phyloP scores from a whole-genome alignment of 2,113 vertebrate species.

The Dicerorhinus sumatrensis region DNA sequence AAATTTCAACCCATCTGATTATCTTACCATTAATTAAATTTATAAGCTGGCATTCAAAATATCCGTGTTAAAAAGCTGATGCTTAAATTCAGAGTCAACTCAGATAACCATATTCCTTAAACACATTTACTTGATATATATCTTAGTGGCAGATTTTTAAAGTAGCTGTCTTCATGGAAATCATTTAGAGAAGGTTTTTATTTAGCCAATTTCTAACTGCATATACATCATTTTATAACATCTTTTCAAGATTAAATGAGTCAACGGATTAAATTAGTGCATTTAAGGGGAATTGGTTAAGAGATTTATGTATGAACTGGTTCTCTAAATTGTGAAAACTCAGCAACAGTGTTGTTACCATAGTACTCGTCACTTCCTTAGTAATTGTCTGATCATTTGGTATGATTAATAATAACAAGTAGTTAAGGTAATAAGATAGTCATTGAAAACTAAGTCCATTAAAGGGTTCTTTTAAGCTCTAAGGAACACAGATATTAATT shows the following conservation, averaged over 20 bases:
- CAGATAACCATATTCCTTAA: not conserved
- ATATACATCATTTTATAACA: not conserved
- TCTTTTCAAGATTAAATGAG: not conserved
- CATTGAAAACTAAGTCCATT: not conserved
- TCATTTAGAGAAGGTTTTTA: not conserved
- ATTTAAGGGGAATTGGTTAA: not conserved
- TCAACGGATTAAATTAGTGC: not conserved
- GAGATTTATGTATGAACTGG: not conserved
- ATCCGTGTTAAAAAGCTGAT: not conserved
- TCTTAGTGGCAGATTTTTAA: not conserved
- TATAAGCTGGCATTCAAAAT: not conserved
- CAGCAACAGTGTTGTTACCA: not conserved
- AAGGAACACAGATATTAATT: not conserved
- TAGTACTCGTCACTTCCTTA: not conserved
- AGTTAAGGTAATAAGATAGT: not conserved
- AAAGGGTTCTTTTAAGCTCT: not conserved
- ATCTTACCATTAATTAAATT: not conserved
- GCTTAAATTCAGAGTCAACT: not conserved
- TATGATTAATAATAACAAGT: not conserved
- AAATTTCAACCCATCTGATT: not conserved
- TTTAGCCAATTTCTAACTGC: not conserved
- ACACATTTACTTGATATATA: not conserved
- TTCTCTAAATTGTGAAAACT: not conserved
- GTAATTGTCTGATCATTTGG: not conserved
- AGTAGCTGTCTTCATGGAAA: not conserved